Evolutionary conservation across 1,140 invertebrate genomes (phyloP), one percentile per base, ranked within the genome.

Genomic region (Anthonomus grandis): DNA sequence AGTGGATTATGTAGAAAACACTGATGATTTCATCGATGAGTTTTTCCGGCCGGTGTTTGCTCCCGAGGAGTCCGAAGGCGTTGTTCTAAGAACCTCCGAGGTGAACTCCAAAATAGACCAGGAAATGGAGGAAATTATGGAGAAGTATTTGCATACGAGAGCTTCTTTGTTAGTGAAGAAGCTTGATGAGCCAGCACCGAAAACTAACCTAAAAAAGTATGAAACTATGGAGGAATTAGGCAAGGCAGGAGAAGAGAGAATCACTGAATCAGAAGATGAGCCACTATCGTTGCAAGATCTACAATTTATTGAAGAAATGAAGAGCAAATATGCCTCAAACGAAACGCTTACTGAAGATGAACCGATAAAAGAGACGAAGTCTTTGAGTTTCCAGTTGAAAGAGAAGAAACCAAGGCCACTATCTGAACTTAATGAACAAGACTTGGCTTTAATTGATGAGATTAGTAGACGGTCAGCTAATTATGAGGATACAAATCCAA

Each of bases 51-150:
- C 53, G 2, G 34, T 39, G 8, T 15, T 34, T 21, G 10, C 22
- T 9, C 50, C 23, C 23, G n/a, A 41, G 6, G 8, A 42, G 1
- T 19, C 12, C 5, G 36, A 10, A 12, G 17, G 41, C 2, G 17
- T 22, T 17, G 15, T 13, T 17, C 9, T 22, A 4, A 13, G 24
- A 12, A 13, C 31, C 12, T 4, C 34, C 4, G 39, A 53, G 21
- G 37, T 8, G 18, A 15, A 46, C 19, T 34, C 41, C 13, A 19
- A 53, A 24, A 63, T 63, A n/a, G 62, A 63, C 27, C 22, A 45
- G n/a, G 62, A 63, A 38, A 63, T 63, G 62, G 15, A 63, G 12
- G 41, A 57, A 9, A 60, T 63, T 38, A 59, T 63, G 39, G 48
- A 57, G 27, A 51, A 53, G 24, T 63, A 63, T 42, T 31, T 63